Base-by-base conservation (phyloP, 2,888 invertebrate species). In the Nomada ruficornis region DNA sequence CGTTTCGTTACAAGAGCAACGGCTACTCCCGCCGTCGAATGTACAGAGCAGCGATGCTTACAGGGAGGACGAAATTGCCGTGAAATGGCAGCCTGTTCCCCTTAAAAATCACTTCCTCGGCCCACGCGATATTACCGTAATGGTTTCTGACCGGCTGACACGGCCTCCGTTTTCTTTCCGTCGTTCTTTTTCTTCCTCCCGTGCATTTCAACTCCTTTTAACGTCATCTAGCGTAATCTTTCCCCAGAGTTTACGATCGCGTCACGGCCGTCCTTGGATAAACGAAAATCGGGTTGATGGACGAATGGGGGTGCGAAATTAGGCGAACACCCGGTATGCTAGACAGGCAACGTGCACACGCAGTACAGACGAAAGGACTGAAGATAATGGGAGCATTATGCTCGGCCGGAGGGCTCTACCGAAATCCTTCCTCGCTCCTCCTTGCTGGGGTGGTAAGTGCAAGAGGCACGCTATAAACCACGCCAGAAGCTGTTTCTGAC, bases 381-480 rank as follows among this genome's bases (percentile, higher is more conserved):
- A 70, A 89, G 90, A 91, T 91, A 91, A 91, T 92, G 90, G 91
- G 84, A 84, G 86, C 88, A 91, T 91, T 91, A 91, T 90, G 89
- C 90, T 89, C 84, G 72, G 71, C 82, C 84, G 80, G 81, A 85
- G 88, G 82, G 88, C 73, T 77, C 67, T 62, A 42, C 60, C 64
- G 64, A 84, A 87, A 88, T 87, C 88, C 89, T 83, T 81, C 78
- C 86, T 74, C 55, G 74, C 85, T 84, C 78, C 83, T 82, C 80
- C 86, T 85, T 76, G 69, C 75, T 75, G 82, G 89, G 87, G 84
- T 54, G 77, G 81, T 77, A 76, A 87, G 77, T 83, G 84, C 85
- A 87, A 82, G 83, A 87, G 85, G 85, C 87, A 85, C 89, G 85
- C 89, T 86, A 90, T 92, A 91, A 92, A 92, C 89, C 86, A 91